phyloP scores from a whole-genome alignment of 2,113 vertebrate species.

The Penelope pileata region DNA sequence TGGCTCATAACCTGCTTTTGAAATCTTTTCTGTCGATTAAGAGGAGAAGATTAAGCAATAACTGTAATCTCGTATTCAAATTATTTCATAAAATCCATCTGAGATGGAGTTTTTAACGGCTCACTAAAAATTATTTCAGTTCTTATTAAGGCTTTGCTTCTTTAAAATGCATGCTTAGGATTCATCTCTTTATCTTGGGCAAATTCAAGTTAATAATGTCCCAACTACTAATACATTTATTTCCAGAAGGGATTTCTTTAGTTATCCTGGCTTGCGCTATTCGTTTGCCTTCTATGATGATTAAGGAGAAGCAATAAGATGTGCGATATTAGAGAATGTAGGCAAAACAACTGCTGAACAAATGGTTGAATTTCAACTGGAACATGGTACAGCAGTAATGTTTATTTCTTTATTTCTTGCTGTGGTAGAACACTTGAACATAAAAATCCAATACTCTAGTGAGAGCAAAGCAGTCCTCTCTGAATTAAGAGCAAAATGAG shows the following conservation, averaged over 20 bases:
- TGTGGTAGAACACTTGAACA: not conserved
- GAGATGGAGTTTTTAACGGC: not conserved
- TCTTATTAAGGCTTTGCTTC: not conserved
- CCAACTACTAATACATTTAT: not conserved
- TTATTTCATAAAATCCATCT: not conserved
- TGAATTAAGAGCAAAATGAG: not conserved
- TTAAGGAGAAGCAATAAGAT: not conserved
- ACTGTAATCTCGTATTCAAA: not conserved
- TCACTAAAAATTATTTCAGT: not conserved
- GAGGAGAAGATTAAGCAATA: not conserved
- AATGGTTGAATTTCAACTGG: not conserved
- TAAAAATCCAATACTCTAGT: not conserved
- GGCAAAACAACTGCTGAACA: conserved; percentile 1
- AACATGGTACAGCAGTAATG: not conserved
- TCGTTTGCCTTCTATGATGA: not conserved
- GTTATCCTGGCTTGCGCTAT: not conserved
- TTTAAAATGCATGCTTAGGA: not conserved
- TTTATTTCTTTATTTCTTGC: not conserved
- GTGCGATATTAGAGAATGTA: not conserved
- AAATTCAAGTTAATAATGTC: not conserved
- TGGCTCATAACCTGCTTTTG: not conserved
- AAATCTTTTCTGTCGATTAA: not conserved
- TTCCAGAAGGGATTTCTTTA: not conserved
- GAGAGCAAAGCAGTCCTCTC: not conserved
- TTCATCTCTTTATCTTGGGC: not conserved